Evolutionary conservation across 2,113 vertebrate genomes (phyloP), one percentile per base, ranked within the genome.

Genomic region (Callocephalon fimbriatum): DNA sequence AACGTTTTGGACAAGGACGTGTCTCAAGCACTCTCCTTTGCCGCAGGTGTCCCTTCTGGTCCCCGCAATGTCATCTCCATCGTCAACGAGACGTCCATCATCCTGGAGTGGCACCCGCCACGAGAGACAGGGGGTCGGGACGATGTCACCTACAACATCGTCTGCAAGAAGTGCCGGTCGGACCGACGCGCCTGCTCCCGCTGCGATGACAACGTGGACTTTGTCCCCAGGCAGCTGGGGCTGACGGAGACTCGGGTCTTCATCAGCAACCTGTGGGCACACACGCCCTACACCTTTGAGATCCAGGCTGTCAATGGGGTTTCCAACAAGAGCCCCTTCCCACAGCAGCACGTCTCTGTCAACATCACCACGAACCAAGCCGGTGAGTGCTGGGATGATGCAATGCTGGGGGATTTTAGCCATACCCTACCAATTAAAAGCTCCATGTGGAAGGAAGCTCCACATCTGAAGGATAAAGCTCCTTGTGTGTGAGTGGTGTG

Each of bases 361-460:
- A 99, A 99, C 98, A 99, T 99, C 98, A 99, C 99, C 95, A 99
- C 99, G 83, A 99, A 99, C 97, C 99, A 99, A 97, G 99, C 99
- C 0, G 99, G 99, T 99, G 97, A 98, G 99, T 96, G 35, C 37
- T 1, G 9, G 5, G 1, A 2, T 0, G 4, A 0, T 0, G 7
- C 2, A 1, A 0, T 63, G 67, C 20, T 0, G 2, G 11, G 12
- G 6, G 7, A 15, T 56, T 21, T 44, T 2, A 29, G 15, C 13
- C 3, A 2, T 20, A 11, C 1, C 4, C 44, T 20, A 9, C 5
- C 3, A 0, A 5, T 8, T 70, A 35, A 11, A 13, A 42, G 42
- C 37, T 70, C 37, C 0, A 0, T 11, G 67, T 31, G 78, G 22
- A 44, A n/a, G n/a, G 54, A 26, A 17, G 53, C 37, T 48, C n/a